Evolutionary conservation across 2,888 invertebrate species (phyloP).

Genomic region (Aspidiotus destructor): DNA sequence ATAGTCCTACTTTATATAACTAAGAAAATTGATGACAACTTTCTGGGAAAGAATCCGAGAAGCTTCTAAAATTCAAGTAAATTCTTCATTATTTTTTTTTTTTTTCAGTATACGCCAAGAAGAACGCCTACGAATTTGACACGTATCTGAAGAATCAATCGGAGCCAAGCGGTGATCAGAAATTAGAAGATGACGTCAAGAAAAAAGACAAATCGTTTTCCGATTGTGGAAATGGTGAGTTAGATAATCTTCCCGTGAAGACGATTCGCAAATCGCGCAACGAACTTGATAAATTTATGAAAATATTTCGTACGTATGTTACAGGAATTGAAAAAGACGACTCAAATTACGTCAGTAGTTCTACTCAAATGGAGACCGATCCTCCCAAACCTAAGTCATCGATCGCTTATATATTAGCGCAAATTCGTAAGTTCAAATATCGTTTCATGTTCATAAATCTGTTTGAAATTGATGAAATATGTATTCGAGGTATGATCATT

Average conservation of each 20-base stretch:
- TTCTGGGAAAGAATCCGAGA: too few relatives aligned
- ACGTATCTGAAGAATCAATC: constrained; percentile 18
- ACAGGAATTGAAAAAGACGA: constrained; percentile 26
- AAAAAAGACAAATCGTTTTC: constrained; percentile 13
- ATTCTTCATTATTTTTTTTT: neutral
- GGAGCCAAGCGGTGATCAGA: constrained; percentile 11
- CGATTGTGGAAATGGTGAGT: constrained; percentile 15
- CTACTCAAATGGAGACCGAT: too few relatives aligned
- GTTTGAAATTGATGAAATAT: too few relatives aligned
- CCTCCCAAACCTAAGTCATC: constrained; percentile 1
- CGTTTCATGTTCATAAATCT: too few relatives aligned
- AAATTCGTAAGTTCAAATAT: neutral
- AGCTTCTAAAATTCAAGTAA: too few relatives aligned
- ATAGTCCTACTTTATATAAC: too few relatives aligned
- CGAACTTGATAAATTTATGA: too few relatives aligned
- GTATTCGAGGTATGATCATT: too few relatives aligned
- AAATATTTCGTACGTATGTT: neutral
- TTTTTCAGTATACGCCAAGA: constrained; percentile 4
- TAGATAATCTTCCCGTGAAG: neutral
- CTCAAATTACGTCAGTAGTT: neutral
- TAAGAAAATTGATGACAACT: too few relatives aligned
- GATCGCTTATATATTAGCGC: neutral
- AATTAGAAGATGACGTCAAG: constrained; percentile 14
- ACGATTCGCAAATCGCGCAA: neutral
- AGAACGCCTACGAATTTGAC: constrained; percentile 24